Evolutionary conservation across 2,113 vertebrate species (phyloP).

Genomic region (Melanocharis versteri): DNA sequence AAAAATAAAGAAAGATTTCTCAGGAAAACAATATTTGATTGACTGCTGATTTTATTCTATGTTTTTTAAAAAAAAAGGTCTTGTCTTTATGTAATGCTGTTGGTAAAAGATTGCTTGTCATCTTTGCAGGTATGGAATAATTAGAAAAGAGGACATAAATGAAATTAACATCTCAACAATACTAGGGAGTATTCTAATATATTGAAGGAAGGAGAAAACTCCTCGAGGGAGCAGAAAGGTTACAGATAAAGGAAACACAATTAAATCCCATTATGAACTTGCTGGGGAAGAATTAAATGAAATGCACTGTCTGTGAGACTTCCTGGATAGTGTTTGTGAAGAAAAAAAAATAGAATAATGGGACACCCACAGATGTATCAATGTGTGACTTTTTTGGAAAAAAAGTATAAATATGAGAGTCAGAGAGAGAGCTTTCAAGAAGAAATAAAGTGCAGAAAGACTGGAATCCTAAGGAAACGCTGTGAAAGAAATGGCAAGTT

Average conservation of each 20-base stretch:
- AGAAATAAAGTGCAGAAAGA: background rate
- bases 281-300: slow-evolving; percentile 5
- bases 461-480: background rate
- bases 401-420: background rate
- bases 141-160: slow-evolving; percentile 25
- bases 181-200: slow-evolving; percentile 23
- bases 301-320: background rate
- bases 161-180: background rate
- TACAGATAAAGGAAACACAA: slow-evolving; percentile 51
- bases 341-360: background rate
- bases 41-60: slow-evolving; percentile 47
- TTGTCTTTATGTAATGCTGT: slow-evolving; percentile 12
- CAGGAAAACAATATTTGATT: background rate
- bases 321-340: background rate
- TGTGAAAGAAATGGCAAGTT: background rate
- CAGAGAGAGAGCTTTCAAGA: background rate
- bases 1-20: background rate
- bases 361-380: background rate
- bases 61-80: background rate
- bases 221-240: slow-evolving; percentile 26
- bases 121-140: slow-evolving; percentile 48
- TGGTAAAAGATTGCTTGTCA: slow-evolving; percentile 28
- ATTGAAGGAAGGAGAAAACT: background rate
- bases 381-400: fast-evolving
- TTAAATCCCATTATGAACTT: slow-evolving; percentile 57